Evolutionary conservation across 2,113 vertebrate species (phyloP).

Genomic region (Pteruthius melanotis): DNA sequence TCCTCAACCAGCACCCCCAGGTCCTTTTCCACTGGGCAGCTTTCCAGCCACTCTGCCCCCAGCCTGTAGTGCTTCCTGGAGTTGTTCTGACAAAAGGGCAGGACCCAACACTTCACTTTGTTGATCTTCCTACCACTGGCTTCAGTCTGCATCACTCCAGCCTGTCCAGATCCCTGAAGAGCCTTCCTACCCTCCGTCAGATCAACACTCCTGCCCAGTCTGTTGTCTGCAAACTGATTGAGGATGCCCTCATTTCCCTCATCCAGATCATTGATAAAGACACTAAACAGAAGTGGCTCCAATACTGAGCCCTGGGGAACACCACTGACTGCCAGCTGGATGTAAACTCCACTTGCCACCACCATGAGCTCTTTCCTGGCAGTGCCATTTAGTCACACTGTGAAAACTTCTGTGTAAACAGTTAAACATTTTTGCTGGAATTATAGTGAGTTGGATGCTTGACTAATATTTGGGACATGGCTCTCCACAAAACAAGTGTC

Average conservation of each 20-base stretch:
- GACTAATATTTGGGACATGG: background rate
- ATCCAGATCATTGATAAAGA: too few species aligned
- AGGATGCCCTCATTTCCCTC: background rate
- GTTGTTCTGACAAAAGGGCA: background rate
- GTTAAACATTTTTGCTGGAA: background rate
- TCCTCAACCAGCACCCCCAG: background rate
- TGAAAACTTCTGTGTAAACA: background rate
- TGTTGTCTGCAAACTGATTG: background rate
- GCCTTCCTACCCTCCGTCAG: background rate
- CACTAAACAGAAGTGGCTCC: background rate
- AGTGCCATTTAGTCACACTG: background rate
- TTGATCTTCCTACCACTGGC: background rate
- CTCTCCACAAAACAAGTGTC: background rate
- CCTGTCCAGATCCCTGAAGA: background rate
- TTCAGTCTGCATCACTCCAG: background rate
- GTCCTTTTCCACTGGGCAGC: background rate
- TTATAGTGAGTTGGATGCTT: background rate
- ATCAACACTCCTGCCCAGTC: background rate
- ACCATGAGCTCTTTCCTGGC: background rate
- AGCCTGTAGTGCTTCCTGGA: background rate
- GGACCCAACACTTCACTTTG: background rate
- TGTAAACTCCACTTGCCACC: background rate
- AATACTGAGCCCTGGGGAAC: background rate
- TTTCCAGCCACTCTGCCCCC: background rate
- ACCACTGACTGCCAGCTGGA: background rate